Conservation (phyloP, 2,888 invertebrate genomes). For the Chesias legatella region DNA sequence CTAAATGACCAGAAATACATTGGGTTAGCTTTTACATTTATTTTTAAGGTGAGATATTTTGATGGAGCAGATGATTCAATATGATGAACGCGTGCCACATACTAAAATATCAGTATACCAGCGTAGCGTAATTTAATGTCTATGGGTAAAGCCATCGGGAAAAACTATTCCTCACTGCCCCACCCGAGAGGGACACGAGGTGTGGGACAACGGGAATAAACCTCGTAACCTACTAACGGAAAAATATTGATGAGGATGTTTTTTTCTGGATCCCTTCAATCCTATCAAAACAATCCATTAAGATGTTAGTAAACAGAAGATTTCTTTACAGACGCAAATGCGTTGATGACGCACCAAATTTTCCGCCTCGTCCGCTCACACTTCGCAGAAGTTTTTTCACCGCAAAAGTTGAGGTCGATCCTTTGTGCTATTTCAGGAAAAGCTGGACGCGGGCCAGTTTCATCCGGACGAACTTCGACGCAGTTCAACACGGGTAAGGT, state of each 20-base stretch:
- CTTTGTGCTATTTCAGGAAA: slow-evolving; percentile 80
- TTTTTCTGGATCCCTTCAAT: background rate
- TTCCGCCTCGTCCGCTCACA: slow-evolving; percentile 62
- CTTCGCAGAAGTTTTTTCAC: slow-evolving; percentile 71
- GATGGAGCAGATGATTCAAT: too few species aligned
- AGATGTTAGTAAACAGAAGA: slow-evolving; percentile 10
- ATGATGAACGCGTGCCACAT: too few species aligned
- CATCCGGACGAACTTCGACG: slow-evolving; percentile 51
- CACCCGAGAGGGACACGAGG: too few species aligned
- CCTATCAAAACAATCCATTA: background rate
- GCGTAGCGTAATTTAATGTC: too few species aligned
- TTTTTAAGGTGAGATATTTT: too few species aligned
- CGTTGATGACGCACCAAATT: slow-evolving; percentile 64
- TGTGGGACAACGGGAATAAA: too few species aligned
- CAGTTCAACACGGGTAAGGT: slow-evolving; percentile 54
- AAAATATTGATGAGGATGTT: too few species aligned
- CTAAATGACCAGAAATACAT: slow-evolving; percentile 22
- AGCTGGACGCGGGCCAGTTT: slow-evolving; percentile 66
- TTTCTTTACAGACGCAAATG: slow-evolving; percentile 27
- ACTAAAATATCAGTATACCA: too few species aligned
- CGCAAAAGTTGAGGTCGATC: slow-evolving; percentile 65
- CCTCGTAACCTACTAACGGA: too few species aligned
- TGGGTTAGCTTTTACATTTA: slow-evolving; percentile 5
- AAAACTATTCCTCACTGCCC: too few species aligned
- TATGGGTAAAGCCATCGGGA: too few species aligned